Evolutionary conservation across 2,797 vertebrate species (phyloP), one percentile per base, ranked within the genome.

Genomic region (Anableps anableps): DNA sequence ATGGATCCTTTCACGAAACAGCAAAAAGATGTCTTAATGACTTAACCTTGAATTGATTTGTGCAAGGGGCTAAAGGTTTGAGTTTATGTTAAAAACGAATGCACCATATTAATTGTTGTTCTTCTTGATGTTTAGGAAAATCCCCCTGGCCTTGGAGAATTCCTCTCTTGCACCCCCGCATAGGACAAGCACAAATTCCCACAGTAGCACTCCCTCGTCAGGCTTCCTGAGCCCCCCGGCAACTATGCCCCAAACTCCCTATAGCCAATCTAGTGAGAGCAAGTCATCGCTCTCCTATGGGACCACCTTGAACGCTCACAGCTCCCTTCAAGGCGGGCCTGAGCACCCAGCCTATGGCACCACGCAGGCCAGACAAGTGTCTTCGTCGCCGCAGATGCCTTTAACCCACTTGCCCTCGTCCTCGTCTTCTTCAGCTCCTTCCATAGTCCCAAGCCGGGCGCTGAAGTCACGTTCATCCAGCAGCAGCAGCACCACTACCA

Each of bases 331-430:
- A 83, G 96, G 97, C 45, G 95, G 96, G 1, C 86, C 96, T 88
- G 98, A 99, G 90, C 97, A 96, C 94, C 95, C 97, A 77, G 96
- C 96, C 95, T 97, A 97, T 94, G 96, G 97, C 94, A 94, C 97
- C 95, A 94, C 97, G 95, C 97, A 98, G 89, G 97, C 97, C 91
- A 96, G 98, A 97, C 98, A 98, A 96, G 97, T 97, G 97, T 98
- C 97, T 94, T 98, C 97, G 78, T 97, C 97, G 96, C 98, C 98
- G 93, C 97, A 97, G 95, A 98, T 97, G 90, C 98, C 99, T 97
- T 97, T 97, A 92, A 96, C 97, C 96, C 97, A 98, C 95, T 98
- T 97, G 91, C 97, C 97, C 86, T 95, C 94, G 91, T 98, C 97
- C 89, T 97, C 97, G 26, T 91, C 91, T 55, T 91, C 94, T 83